Base-by-base conservation (phyloP, 2,888 invertebrate species). In the Lordiphosa fenestrarum region DNA sequence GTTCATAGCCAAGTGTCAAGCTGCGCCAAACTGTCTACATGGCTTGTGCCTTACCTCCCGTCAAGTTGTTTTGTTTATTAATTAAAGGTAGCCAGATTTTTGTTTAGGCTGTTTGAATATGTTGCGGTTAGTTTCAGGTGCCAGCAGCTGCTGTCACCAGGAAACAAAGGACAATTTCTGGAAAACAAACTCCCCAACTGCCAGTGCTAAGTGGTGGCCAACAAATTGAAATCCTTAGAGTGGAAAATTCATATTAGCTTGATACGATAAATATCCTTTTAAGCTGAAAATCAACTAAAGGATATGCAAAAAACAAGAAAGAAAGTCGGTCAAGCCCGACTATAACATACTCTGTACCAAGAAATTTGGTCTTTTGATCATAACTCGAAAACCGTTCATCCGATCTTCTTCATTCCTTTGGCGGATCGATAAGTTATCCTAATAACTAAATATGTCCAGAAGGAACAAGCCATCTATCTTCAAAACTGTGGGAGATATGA, bases 91-190 rank as follows among this genome's bases (percentile, higher is more conserved):
- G 56, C 75, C 77, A 77, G 30, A 77, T 71, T 71, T 66, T 69
- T 77, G 73, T 73, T 74, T 68, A 65, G 64, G 54, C 52, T 81
- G 71, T 81, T 77, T 77, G 64, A 49, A 65, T 63, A 46, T 42
- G 52, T 66, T 77, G 77, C 63, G 77, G 77, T 77, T 73, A 48
- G 0, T 64, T 66, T 69, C 77, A 76, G 76, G 73, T 76, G 71
- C 51, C 15, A 1, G 15, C 30, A 21, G 13, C 70, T 69, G 67
- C 74, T 73, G 76, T 42, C 47, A 41, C 10, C 7, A 15, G 35
- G n/a, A 55, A 55, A 64, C 61, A 61, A 52, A 59, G 63, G 55
- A 7, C 30, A 53, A 65, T 57, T 68, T 75, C 59, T 68, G 52
- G 56, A 21, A 48, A 39, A 48, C 33, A 50, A 53, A 59, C 60